A percentile compares a stretch with the other conserved stretches of the same genome.
These are phyloP conservation scores for Mesocricetus auratus DNA, from an alignment of 2,113 vertebrate species.

Conservation along the genomic window DNA sequence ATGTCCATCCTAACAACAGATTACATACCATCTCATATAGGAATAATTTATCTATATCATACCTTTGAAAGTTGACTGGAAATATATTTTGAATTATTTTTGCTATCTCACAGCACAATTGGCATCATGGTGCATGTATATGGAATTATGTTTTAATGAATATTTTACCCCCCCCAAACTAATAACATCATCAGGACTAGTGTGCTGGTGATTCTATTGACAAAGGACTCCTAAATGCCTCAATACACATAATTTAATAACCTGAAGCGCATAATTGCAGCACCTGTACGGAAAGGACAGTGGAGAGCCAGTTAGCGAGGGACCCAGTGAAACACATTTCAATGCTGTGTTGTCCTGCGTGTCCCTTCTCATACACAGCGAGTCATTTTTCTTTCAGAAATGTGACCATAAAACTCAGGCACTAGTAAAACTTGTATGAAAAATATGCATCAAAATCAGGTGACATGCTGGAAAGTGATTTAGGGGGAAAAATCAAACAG, in stretches of 20 bases:
- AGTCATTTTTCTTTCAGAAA: conserved; percentile 36
- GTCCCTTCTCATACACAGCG: too few species aligned
- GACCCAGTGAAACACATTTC: not conserved
- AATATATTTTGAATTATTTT: conserved; percentile 46
- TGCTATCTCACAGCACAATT: not conserved
- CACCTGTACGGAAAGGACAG: not conserved
- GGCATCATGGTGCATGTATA: not conserved
- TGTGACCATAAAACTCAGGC: not conserved
- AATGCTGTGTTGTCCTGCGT: not conserved
- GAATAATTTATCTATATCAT: not conserved
- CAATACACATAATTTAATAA: not conserved
- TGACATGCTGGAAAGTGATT: not conserved
- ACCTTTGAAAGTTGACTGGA: conserved; percentile 16
- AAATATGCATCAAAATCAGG: not conserved
- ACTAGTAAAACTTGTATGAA: conserved; percentile 3
- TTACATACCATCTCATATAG: not conserved
- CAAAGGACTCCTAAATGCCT: not conserved
- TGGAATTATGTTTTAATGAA: not conserved
- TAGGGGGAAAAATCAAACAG: conserved; percentile 23
- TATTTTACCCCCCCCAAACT: not conserved
- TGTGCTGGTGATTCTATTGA: not conserved
- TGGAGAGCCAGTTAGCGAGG: not conserved
- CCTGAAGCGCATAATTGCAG: not conserved
- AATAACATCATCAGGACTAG: not conserved
- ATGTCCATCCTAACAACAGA: not conserved